Conservation (phyloP, 1,140 invertebrate genomes). For the Coelopa frigida region DNA sequence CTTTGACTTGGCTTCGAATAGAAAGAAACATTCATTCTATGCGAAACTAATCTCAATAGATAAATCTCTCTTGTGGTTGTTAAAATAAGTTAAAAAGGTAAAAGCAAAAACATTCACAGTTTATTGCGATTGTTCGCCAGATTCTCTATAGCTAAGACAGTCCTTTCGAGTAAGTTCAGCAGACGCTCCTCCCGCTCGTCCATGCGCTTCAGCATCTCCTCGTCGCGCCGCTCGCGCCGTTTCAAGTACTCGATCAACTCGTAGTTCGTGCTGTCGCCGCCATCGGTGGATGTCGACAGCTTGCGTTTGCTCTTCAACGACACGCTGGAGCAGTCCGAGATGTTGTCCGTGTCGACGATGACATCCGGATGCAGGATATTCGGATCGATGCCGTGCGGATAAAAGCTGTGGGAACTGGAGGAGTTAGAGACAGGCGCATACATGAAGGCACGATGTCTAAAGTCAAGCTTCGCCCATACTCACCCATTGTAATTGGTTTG, state of each 20-base stretch:
- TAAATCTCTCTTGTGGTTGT: too few species aligned
- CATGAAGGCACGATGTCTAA: too few species aligned
- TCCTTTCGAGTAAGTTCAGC: constrained; percentile 34
- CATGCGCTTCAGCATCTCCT: constrained; percentile 38
- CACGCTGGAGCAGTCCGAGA: constrained; percentile 35
- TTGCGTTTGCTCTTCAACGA: constrained; percentile 37
- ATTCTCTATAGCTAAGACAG: constrained; percentile 36
- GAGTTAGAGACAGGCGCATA: background rate
- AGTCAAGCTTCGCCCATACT: constrained; percentile 13
- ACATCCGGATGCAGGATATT: constrained; percentile 42
- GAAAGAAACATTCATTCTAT: too few species aligned
- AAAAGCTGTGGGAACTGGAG: constrained; percentile 36
- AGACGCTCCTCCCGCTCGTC: constrained; percentile 39
- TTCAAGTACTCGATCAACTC: constrained; percentile 42
- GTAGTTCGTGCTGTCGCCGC: constrained; percentile 40
- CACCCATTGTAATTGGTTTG: constrained; percentile 42
- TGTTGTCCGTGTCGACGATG: constrained; percentile 40
- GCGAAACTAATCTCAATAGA: too few species aligned
- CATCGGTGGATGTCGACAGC: constrained; percentile 37
- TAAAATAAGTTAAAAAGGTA: too few species aligned
- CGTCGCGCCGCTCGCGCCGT: constrained; percentile 37
- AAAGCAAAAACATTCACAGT: too few species aligned
- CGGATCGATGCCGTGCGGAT: constrained; percentile 33
- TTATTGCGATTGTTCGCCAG: too few species aligned
- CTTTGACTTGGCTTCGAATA: too few species aligned